These are phyloP conservation scores for Sesamia nonagrioides DNA, from an alignment of 1,140 invertebrate species.

Conservation along the genomic window DNA sequence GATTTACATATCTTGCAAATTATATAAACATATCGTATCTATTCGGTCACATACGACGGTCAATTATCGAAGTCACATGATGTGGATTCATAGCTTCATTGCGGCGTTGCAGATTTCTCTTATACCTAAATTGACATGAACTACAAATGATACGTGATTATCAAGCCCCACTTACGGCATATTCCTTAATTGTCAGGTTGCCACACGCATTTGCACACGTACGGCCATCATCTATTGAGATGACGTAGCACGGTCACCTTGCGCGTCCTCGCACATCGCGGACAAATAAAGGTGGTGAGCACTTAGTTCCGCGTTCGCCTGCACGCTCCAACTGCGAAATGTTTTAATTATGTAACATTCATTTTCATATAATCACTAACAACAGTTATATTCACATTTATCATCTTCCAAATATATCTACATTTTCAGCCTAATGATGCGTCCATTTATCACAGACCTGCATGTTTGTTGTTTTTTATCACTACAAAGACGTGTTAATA, in stretches of 20 bases:
- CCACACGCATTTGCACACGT: not conserved
- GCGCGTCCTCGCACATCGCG: conserved; percentile 78
- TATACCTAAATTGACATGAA: conserved; percentile 12
- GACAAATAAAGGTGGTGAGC: conserved; percentile 78
- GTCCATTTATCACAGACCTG: conserved; percentile 18
- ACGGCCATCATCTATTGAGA: conserved; percentile 25
- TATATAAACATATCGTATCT: not conserved
- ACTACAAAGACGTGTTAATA: conserved; percentile 27
- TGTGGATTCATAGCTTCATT: not conserved
- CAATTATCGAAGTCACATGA: conserved; percentile 10
- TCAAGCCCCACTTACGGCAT: conserved; percentile 26
- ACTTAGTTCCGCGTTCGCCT: conserved; percentile 72
- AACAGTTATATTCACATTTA: not conserved
- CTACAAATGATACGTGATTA: conserved; percentile 18
- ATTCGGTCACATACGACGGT: not conserved
- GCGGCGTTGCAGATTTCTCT: conserved; percentile 13
- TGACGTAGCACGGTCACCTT: conserved; percentile 75
- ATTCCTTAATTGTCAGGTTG: conserved; percentile 31
- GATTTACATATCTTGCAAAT: not conserved
- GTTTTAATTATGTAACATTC: conserved; percentile 28
- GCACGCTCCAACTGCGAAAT: conserved; percentile 32
- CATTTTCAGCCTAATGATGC: not conserved
- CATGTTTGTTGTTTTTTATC: conserved; percentile 31
- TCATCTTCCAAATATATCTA: conserved; percentile 23
- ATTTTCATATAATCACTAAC: conserved; percentile 12